Evolutionary conservation across 2,888 invertebrate species (phyloP).

Genomic region (Leptopterna dolabrata): DNA sequence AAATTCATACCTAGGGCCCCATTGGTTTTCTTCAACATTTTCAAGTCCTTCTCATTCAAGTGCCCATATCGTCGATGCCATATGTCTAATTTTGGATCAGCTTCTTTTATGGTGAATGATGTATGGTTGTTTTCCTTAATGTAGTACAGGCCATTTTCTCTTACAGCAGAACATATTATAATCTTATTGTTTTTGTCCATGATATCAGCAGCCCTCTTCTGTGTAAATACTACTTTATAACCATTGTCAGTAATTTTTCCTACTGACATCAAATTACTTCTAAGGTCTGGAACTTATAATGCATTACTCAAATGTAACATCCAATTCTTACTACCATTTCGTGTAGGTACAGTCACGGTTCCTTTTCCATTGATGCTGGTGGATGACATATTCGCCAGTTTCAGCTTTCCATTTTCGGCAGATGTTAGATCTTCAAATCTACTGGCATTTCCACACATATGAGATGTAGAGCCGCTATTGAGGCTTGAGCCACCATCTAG

Average conservation of each 20-base stretch:
- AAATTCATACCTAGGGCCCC: constrained; percentile 5
- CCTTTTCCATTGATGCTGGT: neutral
- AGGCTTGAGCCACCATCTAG: constrained; percentile 30
- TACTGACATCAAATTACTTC: constrained; percentile 17
- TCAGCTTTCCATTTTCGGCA: neutral
- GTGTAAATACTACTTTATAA: constrained; percentile 20
- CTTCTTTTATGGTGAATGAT: neutral
- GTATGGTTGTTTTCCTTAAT: neutral
- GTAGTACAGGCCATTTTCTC: constrained; percentile 11
- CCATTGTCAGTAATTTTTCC: constrained; percentile 42
- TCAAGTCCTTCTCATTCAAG: constrained; percentile 35
- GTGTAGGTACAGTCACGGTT: neutral
- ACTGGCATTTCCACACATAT: neutral
- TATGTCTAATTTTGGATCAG: neutral
- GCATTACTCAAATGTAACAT: neutral
- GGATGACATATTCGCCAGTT: neutral
- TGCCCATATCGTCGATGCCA: constrained; percentile 41
- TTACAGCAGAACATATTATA: neutral
- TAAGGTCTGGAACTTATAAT: constrained; percentile 35
- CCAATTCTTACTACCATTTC: neutral
- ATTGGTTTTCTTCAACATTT: neutral
- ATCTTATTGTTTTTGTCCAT: neutral
- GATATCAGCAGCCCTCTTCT: neutral
- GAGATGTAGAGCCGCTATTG: constrained; percentile 7
- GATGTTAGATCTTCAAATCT: neutral